phyloP scores from a whole-genome alignment of 2,797 vertebrate genomes.

The Phoebastria nigripes region DNA sequence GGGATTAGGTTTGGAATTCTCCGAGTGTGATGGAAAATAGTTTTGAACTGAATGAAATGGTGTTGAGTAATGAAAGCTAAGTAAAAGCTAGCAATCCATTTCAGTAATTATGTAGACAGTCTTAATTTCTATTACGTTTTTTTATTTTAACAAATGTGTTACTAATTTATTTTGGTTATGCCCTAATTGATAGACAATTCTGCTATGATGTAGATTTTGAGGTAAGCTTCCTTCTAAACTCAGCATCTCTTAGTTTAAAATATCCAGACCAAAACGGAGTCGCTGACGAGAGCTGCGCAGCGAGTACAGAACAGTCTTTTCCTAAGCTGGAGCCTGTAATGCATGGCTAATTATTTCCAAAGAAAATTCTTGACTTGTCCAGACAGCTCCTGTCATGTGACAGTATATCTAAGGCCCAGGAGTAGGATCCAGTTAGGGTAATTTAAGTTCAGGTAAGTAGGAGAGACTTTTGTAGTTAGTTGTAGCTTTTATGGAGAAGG shows the following conservation, averaged over 20 bases:
- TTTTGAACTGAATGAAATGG: neutral
- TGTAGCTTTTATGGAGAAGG: neutral
- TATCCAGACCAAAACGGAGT: neutral
- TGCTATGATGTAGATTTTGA: neutral
- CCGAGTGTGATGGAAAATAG: neutral
- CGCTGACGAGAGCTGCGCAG: neutral
- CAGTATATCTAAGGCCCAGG: neutral
- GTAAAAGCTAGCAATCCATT: neutral
- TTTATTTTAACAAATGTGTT: neutral
- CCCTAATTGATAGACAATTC: neutral
- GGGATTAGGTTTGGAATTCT: neutral
- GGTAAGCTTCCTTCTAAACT: neutral
- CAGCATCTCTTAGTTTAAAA: neutral
- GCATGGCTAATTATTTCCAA: slow-evolving; percentile 41
- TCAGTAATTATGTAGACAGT: neutral
- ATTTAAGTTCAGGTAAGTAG: slow-evolving; percentile 22
- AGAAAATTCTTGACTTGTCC: slow-evolving; percentile 30
- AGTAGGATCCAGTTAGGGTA: neutral
- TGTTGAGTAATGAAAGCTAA: neutral
- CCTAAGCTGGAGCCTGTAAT: neutral
- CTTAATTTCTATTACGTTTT: neutral
- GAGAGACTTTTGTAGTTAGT: neutral
- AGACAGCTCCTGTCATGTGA: slow-evolving; percentile 7
- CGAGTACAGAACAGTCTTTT: neutral
- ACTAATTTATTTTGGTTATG: neutral